phyloP scores from a whole-genome alignment of 1,140 invertebrate species.

The Penaeus japonicus region DNA sequence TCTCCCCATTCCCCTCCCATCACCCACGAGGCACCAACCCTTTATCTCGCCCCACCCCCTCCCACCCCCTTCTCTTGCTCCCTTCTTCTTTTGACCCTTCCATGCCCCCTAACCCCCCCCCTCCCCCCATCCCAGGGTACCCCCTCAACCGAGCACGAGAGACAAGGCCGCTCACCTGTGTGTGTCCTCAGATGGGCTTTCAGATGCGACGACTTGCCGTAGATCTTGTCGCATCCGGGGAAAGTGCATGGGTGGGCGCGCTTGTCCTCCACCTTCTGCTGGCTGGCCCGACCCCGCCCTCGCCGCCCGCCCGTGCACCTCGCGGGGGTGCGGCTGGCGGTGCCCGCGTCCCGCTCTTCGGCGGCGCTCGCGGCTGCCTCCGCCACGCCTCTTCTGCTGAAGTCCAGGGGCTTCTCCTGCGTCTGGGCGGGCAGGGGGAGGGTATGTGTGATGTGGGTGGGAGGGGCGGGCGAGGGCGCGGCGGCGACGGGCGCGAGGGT shows the following conservation, averaged over 20 bases:
- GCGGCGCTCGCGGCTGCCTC: constrained; percentile 18
- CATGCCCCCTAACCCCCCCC: not conserved
- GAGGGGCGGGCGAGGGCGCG: not conserved
- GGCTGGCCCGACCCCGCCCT: constrained; percentile 59
- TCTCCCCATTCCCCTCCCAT: no score
- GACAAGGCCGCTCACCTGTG: constrained; percentile 65
- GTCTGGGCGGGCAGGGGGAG: not conserved
- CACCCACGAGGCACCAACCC: no score
- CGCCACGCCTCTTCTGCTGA: constrained; percentile 35
- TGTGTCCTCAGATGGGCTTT: constrained; percentile 78
- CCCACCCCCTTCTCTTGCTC: not conserved
- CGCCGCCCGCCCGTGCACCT: constrained; percentile 19
- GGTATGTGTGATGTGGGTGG: not conserved
- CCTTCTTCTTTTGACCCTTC: not conserved
- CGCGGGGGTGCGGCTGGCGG: not conserved
- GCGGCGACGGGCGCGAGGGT: not conserved
- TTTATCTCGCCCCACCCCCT: no score
- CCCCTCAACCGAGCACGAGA: not conserved
- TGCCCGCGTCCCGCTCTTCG: not conserved
- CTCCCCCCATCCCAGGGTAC: not conserved
- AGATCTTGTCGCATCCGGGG: constrained; percentile 77
- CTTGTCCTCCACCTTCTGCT: constrained; percentile 62
- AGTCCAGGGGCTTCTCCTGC: constrained; percentile 28
- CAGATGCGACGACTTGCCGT: constrained; percentile 81
- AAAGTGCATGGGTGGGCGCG: constrained; percentile 75